These are phyloP conservation scores for Drosophila paranaensis DNA, from an alignment of 2,888 invertebrate genomes.

Conservation along the genomic window DNA sequence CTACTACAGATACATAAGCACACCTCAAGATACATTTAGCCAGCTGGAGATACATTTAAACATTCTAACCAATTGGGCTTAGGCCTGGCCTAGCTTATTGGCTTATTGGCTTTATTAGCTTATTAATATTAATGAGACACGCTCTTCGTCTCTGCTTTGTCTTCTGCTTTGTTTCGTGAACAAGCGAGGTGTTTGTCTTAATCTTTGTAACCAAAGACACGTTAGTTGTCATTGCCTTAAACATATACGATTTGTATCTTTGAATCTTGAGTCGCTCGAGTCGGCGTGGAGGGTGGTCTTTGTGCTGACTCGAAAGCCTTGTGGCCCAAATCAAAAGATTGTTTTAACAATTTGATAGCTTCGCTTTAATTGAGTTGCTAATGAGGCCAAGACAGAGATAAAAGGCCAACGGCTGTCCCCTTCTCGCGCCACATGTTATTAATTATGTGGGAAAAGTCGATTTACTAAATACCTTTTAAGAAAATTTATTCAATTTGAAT, in stretches of 20 bases:
- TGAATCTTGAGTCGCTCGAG: constrained; percentile 3
- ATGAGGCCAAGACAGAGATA: constrained; percentile 9
- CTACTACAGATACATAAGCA: background rate
- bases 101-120: constrained; percentile 36
- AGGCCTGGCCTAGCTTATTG: constrained; percentile 16
- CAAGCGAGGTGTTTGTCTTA: constrained; percentile 62
- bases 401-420: background rate
- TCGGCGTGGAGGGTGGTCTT: constrained; percentile 50
- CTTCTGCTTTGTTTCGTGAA: constrained; percentile 10
- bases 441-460: constrained; percentile 40
- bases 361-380: constrained; percentile 39
- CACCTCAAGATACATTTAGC: background rate
- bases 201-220: constrained; percentile 38
- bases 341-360: constrained; percentile 11
- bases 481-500: constrained; percentile 23
- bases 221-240: constrained; percentile 54
- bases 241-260: constrained; percentile 44
- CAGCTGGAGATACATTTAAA: background rate
- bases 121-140: constrained; percentile 75
- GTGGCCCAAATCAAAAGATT: constrained; percentile 18
- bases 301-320: constrained; percentile 6
- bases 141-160: constrained; percentile 35
- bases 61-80: constrained; percentile 21
- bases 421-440: constrained; percentile 15
- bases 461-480: constrained; percentile 25